Conservation (phyloP, 2,888 invertebrate genomes). For the Halocaridina rubra region DNA sequence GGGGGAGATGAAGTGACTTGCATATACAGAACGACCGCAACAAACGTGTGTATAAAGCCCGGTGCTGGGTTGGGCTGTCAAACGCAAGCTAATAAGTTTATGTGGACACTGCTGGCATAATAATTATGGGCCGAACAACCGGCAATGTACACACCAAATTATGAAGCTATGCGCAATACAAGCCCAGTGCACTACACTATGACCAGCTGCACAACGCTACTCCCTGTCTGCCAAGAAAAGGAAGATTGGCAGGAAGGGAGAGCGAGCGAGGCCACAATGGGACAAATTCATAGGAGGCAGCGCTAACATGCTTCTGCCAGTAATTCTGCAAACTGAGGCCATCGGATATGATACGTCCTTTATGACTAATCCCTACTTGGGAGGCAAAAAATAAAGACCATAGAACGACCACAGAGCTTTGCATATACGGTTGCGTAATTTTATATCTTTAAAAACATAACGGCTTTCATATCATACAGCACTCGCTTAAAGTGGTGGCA, state of each 20-base stretch:
- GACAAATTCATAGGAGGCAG: conserved; percentile 29
- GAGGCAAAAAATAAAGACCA: conserved; percentile 59
- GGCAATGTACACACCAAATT: conserved; percentile 33
- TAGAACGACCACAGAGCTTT: conserved; percentile 59
- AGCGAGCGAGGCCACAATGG: conserved; percentile 37
- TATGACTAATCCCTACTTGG: conserved; percentile 51
- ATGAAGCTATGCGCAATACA: conserved; percentile 43
- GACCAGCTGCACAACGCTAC: conserved; percentile 24
- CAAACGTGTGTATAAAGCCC: conserved; percentile 51
- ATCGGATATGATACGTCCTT: conserved; percentile 38
- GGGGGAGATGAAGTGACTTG: conserved; percentile 33
- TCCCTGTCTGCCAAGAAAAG: neutral
- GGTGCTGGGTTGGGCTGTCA: conserved; percentile 48
- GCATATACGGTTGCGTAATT: conserved; percentile 51
- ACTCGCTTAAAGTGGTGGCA: conserved; percentile 61
- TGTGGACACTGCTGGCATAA: conserved; percentile 9
- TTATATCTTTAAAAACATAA: conserved; percentile 62
- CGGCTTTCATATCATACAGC: conserved; percentile 57
- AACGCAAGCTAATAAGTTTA: conserved; percentile 51
- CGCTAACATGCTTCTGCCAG: conserved; percentile 31
- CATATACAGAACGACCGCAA: conserved; percentile 51
- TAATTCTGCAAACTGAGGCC: conserved; percentile 49
- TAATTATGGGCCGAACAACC: conserved; percentile 14
- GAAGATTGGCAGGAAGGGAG: conserved; percentile 26
- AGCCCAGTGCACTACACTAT: conserved; percentile 43